phyloP scores from a whole-genome alignment of 2,113 vertebrate species.

The Salvelinus namaycush region DNA sequence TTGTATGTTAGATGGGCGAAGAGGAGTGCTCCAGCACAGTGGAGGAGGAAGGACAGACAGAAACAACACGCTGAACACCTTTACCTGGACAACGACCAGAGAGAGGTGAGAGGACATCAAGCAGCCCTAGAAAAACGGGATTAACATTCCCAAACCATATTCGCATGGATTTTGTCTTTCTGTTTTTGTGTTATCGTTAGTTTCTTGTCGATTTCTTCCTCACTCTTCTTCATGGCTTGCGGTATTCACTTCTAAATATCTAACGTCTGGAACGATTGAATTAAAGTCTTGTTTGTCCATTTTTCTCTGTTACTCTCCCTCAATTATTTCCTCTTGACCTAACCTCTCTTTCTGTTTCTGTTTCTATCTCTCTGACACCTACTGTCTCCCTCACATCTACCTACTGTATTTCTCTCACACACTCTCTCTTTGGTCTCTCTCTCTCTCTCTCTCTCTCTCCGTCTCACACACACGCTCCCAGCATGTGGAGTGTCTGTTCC shows the following conservation, averaged over 20 bases:
- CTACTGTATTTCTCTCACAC: slow-evolving; percentile 40
- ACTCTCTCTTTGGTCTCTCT: slow-evolving; percentile 41
- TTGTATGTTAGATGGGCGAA: slow-evolving; percentile 85
- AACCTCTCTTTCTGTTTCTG: slow-evolving; percentile 36
- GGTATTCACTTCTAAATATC: background rate
- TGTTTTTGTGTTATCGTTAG: too few species aligned
- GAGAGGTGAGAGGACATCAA: slow-evolving; percentile 80
- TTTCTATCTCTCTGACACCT: slow-evolving; percentile 49
- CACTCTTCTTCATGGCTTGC: background rate
- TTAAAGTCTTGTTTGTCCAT: background rate
- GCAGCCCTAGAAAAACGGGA: background rate
- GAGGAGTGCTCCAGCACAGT: slow-evolving; percentile 94
- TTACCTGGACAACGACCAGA: slow-evolving; percentile 96
- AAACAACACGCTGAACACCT: slow-evolving; percentile 96
- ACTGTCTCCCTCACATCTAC: slow-evolving; percentile 20
- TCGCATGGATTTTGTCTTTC: too few species aligned
- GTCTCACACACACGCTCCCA: slow-evolving; percentile 64
- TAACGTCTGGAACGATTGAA: background rate
- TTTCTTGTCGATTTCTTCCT: too few species aligned
- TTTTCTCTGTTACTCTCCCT: slow-evolving; percentile 19
- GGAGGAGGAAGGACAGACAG: slow-evolving; percentile 92
- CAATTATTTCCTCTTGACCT: slow-evolving; percentile 7
- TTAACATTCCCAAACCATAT: too few species aligned
- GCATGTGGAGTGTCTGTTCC: slow-evolving; percentile 83
- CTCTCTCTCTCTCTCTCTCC: slow-evolving; percentile 43